Evolutionary conservation across 1,140 invertebrate species (phyloP), one percentile per base, ranked within the genome.

Genomic region (Papilio machaon): DNA sequence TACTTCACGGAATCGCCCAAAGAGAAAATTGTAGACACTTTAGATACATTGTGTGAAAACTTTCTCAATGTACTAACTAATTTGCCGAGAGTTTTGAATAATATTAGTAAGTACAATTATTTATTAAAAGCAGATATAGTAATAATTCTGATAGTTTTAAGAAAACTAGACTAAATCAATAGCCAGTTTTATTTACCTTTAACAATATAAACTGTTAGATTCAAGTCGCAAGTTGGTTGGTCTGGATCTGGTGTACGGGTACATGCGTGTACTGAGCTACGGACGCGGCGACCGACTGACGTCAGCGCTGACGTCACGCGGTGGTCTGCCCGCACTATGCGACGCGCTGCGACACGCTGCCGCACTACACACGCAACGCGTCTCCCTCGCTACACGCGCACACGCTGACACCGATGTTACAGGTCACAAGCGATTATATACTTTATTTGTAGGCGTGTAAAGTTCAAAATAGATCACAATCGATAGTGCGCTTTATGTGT

Each of bases 201-300:
- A 30, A 30, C 23, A 30, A 30, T 30, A 30, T 30, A 30, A 30
- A 30, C 23, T 30, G 23, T 15, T 85, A 96, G 96, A 96, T 89
- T 92, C 95, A 54, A 88, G 84, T 6, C 91, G 95, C 82, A 96
- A 97, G 88, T 82, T 96, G 58, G 90, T 94, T 2, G 91, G 91
- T 8, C 88, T 97, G 67, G 95, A 96, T 89, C 91, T 96, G 54
- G 83, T 97, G 5, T 90, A 94, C 58, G 96, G 96, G 11, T 97
- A 97, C 87, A 86, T 97, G 19, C 90, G 90, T 74, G 84, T 96
- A 43, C 91, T 97, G 82, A 82, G 86, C 73, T 81, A 80, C 19
- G 49, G 13, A 60, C 58, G 7, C 80, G 82, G 83, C 92, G 94
- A 60, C 93, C 93, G 95, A 84, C 90, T 97, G 19, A 92, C 94